Evolutionary conservation across 2,797 vertebrate genomes (phyloP).

Genomic region (Takifugu rubripes): DNA sequence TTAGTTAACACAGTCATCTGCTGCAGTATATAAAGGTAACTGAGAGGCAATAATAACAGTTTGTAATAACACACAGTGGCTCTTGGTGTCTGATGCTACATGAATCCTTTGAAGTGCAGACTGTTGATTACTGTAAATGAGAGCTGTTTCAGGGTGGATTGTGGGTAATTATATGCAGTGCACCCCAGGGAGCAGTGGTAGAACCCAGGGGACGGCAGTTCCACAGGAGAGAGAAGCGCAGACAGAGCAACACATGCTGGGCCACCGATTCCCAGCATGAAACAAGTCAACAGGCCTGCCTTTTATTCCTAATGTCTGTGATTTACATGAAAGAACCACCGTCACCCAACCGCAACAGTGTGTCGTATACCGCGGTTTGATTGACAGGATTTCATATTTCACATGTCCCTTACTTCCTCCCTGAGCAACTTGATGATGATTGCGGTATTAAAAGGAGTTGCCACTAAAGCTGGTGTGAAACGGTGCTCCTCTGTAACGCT

Average conservation of each 20-base stretch:
- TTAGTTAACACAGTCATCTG: constrained; percentile 59
- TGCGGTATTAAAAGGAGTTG: constrained; percentile 65
- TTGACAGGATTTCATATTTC: constrained; percentile 76
- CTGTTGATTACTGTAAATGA: constrained; percentile 81
- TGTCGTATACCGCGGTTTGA: constrained; percentile 66
- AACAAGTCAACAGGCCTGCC: constrained; percentile 76
- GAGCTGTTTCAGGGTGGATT: constrained; percentile 80
- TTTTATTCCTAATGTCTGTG: constrained; percentile 78
- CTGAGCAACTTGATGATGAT: constrained; percentile 71
- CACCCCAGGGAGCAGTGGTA: constrained; percentile 75
- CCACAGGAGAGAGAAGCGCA: constrained; percentile 74
- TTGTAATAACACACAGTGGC: constrained; percentile 70
- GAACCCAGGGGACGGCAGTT: constrained; percentile 71
- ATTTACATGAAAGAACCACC: constrained; percentile 76
- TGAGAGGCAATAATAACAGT: constrained; percentile 70
- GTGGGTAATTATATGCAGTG: constrained; percentile 81
- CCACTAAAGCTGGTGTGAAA: constrained; percentile 45
- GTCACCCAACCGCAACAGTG: constrained; percentile 72
- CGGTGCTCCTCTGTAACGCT: constrained; percentile 24
- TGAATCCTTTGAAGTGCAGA: constrained; percentile 78
- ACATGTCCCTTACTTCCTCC: constrained; percentile 55
- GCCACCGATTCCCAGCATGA: constrained; percentile 75
- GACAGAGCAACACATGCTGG: constrained; percentile 79
- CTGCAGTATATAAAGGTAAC: constrained; percentile 59
- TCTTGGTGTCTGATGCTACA: constrained; percentile 69